Conservation (phyloP, 1,140 invertebrate genomes). For the Acyrthosiphon pisum region DNA sequence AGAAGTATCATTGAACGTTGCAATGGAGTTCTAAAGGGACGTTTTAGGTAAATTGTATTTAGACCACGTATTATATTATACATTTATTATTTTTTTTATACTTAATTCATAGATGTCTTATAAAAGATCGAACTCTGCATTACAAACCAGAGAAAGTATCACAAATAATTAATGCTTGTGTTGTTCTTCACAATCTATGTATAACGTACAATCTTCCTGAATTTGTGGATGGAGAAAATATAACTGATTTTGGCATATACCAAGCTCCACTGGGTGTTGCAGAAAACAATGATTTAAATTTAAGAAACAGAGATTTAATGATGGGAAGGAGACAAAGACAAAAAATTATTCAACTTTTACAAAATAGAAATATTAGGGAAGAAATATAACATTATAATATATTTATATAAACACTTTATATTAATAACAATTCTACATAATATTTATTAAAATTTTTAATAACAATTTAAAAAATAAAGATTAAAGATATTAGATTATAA, state of each 20-base stretch:
- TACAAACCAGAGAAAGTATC: neutral
- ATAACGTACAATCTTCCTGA: neutral
- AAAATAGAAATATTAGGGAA: neutral
- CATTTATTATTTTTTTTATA: neutral
- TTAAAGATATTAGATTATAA: too few species aligned
- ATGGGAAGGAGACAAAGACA: neutral
- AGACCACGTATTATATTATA: neutral
- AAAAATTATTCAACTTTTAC: neutral
- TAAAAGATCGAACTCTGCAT: neutral
- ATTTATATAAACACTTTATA: neutral
- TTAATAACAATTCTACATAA: neutral
- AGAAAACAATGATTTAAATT: neutral
- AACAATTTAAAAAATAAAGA: neutral
- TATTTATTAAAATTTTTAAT: too few species aligned
- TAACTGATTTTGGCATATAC: neutral
- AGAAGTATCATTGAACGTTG: neutral
- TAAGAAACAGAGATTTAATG: conserved; percentile 11
- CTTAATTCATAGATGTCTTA: neutral
- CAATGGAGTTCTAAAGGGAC: neutral
- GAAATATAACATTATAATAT: neutral
- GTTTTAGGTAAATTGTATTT: conserved; percentile 19
- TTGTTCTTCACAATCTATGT: conserved; percentile 20
- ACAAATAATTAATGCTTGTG: conserved; percentile 21
- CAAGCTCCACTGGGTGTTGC: neutral
- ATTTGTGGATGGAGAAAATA: conserved; percentile 4